Base-by-base conservation (phyloP, 2,888 invertebrate genomes). In the Ashinkailepas kermadecensis region DNA sequence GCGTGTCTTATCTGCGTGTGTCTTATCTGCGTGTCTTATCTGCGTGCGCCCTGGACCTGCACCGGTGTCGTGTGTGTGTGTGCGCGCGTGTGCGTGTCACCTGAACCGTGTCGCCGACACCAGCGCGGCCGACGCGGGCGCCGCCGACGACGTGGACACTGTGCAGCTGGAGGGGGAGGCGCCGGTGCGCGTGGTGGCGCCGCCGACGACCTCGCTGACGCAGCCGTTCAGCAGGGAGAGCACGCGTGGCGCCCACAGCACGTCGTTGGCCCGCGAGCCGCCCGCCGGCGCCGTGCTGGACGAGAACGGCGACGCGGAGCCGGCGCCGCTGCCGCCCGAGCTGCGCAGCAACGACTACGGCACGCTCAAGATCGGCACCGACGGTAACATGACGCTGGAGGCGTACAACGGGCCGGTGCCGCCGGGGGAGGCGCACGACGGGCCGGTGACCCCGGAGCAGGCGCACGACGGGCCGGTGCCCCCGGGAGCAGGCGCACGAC, bases 301-400 rank as follows among this genome's bases (percentile, higher is more conserved):
- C 74, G 74, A 54, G 18, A 54, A 74, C 74, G 74, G 74, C 39
- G 54, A 11, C 8, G 39, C 74, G 2, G 54, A 39, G 39, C 74
- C 74, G 54, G 39, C n/a, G 74, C 23, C 74, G 8, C 21, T 74
- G 15, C 74, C 74, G 23, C 54, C 54, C 23, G 54, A 74, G 54
- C 74, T 74, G 18, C 4, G 10, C 7, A 54, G 54, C 54, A 74
- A 74, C 74, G 74, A 23, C 18, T 74, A 54, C 54, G 74, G 74
- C 74, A 74, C 74, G 74, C 74, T 74, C 18, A 74, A 74, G 74
- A 74, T 74, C 74, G 74, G 23, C 54, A 21, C 54, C 54, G 74
- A 74, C 54, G 74, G 74, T 15, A 74, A 74, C 54, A 74, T 74
- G 74, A 74, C 74, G 54, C 74, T 74, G 54, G 74, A 74, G 74